Evolutionary conservation across 2,888 invertebrate species (phyloP).

Genomic region (Meteorus colon): DNA sequence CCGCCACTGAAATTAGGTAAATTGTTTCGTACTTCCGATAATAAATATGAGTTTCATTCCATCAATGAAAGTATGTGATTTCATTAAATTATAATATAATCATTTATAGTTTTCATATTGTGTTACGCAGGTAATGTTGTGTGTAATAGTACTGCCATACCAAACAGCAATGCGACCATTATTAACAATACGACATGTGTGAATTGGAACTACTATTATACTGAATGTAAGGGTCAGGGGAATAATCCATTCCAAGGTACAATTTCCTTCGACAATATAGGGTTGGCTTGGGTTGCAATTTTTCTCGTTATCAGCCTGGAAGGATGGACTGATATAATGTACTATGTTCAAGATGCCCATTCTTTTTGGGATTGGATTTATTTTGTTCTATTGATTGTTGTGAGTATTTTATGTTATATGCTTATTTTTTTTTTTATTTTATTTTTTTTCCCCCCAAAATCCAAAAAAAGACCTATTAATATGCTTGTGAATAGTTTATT

Average conservation of each 20-base stretch:
- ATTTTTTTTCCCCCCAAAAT: background rate
- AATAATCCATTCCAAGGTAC: constrained; percentile 99
- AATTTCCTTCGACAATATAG: constrained; percentile 99
- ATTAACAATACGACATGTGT: constrained; percentile 85
- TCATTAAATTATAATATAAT: background rate
- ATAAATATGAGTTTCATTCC: background rate
- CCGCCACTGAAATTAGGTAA: constrained; percentile 78
- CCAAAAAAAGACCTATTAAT: background rate
- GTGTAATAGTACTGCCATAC: constrained; percentile 85
- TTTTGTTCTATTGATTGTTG: constrained; percentile 98
- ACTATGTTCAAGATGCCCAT: constrained; percentile 99
- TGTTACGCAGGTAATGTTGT: constrained; percentile 77
- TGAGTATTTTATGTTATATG: constrained; percentile 76
- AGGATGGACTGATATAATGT: constrained; percentile 99
- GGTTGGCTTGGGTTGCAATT: constrained; percentile 99
- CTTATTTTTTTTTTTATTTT: background rate
- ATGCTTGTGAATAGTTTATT: background rate
- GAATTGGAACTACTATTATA: constrained; percentile 99
- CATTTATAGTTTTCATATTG: background rate
- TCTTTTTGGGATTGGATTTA: constrained; percentile 99
- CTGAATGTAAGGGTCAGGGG: constrained; percentile 92
- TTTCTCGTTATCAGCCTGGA: constrained; percentile 99
- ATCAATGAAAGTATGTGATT: background rate
- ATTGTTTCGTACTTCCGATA: constrained; percentile 42
- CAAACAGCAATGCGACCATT: constrained; percentile 78